Percentiles rank a stretch among this genome's conserved stretches.
phyloP scores from a whole-genome alignment of 53 echinoderm and acorn worm species.

The Henricia sp. region DNA sequence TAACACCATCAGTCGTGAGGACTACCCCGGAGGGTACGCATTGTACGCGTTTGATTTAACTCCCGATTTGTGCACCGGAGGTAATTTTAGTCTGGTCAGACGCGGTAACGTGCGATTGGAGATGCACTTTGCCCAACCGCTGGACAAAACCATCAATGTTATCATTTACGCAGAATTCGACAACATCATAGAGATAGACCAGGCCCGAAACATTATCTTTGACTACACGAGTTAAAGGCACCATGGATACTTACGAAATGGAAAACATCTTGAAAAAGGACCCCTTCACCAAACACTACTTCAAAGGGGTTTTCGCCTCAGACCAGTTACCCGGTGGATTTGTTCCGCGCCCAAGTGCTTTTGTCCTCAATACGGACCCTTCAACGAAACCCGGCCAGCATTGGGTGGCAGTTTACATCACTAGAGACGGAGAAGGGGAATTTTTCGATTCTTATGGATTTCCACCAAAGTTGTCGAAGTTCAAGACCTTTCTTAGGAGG shows the following conservation, averaged over 20 bases:
- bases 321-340: constrained; percentile 4
- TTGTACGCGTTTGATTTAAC: too few relatives aligned
- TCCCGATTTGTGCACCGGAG: constrained; percentile 48
- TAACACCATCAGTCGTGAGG: too few relatives aligned
- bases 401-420: too few relatives aligned
- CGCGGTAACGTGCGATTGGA: constrained; percentile 50
- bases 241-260: constrained; percentile 42
- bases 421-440: constrained; percentile 63
- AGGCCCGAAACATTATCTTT: too few relatives aligned
- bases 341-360: constrained; percentile 38
- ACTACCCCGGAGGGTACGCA: too few relatives aligned
- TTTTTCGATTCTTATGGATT: constrained; percentile 75
- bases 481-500: constrained; percentile 15
- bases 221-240: constrained; percentile 22
- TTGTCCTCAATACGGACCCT: constrained; percentile 64
- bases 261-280: constrained; percentile 4
- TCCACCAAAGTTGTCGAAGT: constrained; percentile 1
- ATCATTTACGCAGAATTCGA: too few relatives aligned
- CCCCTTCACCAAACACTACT: not conserved
- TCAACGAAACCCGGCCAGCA: constrained; percentile 62
- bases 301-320: constrained; percentile 36
- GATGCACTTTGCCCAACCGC: constrained; percentile 39
- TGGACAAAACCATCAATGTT: too few relatives aligned
- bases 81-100: too few relatives aligned
- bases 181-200: too few relatives aligned